Conservation (phyloP, 2,888 invertebrate species). For the Sphaerophoria rueppellii region DNA sequence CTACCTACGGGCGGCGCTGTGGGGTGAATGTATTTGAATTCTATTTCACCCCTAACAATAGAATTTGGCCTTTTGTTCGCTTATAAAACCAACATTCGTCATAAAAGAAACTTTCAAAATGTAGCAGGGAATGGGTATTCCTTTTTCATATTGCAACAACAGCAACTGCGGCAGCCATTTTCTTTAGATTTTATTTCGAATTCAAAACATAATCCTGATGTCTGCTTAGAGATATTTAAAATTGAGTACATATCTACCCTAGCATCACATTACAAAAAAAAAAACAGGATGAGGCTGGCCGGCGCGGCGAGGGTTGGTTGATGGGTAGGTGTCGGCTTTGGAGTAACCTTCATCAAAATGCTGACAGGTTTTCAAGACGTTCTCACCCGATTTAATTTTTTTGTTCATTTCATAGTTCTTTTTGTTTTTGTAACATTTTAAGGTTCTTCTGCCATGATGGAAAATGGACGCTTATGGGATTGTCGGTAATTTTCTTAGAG, state of each 20-base stretch:
- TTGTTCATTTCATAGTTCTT: constrained; percentile 18
- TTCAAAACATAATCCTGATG: constrained; percentile 28
- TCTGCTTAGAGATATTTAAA: constrained; percentile 57
- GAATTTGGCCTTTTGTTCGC: constrained; percentile 28
- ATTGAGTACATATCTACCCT: neutral
- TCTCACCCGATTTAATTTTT: constrained; percentile 76
- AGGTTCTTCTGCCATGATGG: neutral
- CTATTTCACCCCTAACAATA: constrained; percentile 25
- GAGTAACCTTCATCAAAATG: constrained; percentile 80
- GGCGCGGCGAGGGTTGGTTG: constrained; percentile 53
- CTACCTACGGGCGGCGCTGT: neutral
- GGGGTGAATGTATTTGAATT: constrained; percentile 30
- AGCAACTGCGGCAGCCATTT: constrained; percentile 56
- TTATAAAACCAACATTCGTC: constrained; percentile 16
- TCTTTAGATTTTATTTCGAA: constrained; percentile 64
- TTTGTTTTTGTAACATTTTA: constrained; percentile 13
- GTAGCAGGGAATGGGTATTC: constrained; percentile 15
- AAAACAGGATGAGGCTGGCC: neutral
- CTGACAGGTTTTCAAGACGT: constrained; percentile 81
- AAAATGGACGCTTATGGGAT: constrained; percentile 63
- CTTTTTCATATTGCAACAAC: constrained; percentile 26
- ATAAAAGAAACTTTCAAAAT: constrained; percentile 12
- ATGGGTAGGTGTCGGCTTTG: constrained; percentile 71
- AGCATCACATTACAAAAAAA: constrained; percentile 3
- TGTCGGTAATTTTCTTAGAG: constrained; percentile 54